Evolutionary conservation across 1,140 invertebrate genomes (phyloP).

Genomic region (Pseudomyrmex concolor): DNA sequence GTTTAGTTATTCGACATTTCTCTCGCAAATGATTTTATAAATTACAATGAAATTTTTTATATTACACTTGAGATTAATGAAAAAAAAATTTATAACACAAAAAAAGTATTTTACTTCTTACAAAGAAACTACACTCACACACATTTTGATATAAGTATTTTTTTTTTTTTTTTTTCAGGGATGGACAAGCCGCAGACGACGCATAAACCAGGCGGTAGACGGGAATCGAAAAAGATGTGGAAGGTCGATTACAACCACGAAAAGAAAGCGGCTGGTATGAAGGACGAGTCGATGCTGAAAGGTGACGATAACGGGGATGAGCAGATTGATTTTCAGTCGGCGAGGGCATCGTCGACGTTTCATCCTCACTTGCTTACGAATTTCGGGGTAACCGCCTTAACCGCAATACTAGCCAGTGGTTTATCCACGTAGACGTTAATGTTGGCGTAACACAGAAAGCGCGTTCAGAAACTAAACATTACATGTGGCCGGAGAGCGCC

Average conservation of each 20-base stretch:
- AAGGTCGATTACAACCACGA: slow-evolving; percentile 77
- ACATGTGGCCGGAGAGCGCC: background rate
- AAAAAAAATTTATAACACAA: no score
- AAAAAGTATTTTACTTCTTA: background rate
- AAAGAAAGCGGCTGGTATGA: slow-evolving; percentile 78
- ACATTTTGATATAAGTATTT: background rate
- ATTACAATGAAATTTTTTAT: background rate
- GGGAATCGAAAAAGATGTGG: slow-evolving; percentile 81
- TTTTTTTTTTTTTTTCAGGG: slow-evolving; percentile 68
- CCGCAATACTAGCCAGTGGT: slow-evolving; percentile 71
- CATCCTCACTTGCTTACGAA: slow-evolving; percentile 65
- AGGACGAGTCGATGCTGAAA: slow-evolving; percentile 77
- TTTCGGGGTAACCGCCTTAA: slow-evolving; percentile 67
- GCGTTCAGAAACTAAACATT: background rate
- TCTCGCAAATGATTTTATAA: background rate
- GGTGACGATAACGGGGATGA: slow-evolving; percentile 77
- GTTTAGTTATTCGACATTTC: no score
- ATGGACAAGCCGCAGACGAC: slow-evolving; percentile 78
- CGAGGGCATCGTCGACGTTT: slow-evolving; percentile 77
- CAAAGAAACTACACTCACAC: background rate
- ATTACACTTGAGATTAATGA: no score
- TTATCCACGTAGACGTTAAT: slow-evolving; percentile 70
- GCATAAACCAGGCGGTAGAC: slow-evolving; percentile 75
- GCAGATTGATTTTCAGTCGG: slow-evolving; percentile 79
- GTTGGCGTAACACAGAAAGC: slow-evolving; percentile 1